Base-by-base conservation (phyloP, 1,140 invertebrate genomes). In the Sycobia sp. region DNA sequence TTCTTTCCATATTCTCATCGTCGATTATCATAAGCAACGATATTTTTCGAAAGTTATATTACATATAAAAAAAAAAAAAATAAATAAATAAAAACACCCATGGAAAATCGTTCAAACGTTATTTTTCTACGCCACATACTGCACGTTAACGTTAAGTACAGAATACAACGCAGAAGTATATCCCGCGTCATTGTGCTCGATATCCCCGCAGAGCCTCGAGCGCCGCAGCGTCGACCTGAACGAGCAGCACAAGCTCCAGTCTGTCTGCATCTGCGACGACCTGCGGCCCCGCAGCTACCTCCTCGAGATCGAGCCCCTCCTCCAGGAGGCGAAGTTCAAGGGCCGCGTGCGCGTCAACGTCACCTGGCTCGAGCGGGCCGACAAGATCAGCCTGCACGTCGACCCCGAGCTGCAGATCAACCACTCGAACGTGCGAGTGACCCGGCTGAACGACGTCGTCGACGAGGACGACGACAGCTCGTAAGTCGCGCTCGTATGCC, bases 321-420 rank as follows among this genome's bases (percentile, higher is more conserved):
- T 86, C 0, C 82, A 84, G 34, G 80, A 87, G 44, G 81, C 81
- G 0, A 76, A 82, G 3, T 90, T 88, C 68, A 84, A 78, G 41
- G 89, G 88, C 13, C 72, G 78, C 38, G 84, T 90, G 0, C 81
- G 78, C 58, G 88, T 90, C 39, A 85, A 87, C 63, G 73, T 88
- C 10, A 86, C 78, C 0, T 88, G 86, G 82, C 72, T 80, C 7
- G 72, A 81, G 14, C 76, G 82, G 10, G 81, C 85, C 7, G 84
- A 87, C 65, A 82, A 84, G 62, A 84, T 90, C 43, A 82, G 72
- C 1, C 68, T 90, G 0, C 87, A 90, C 70, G 84, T 84, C n/a
- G 83, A 87, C 65, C 84, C 82, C 39, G 83, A 87, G 61, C 73
- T 90, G 8, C 71, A 84, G 44, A 84, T 90, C 13, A 70, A 75